Evolutionary conservation across 1,140 invertebrate species (phyloP).

Genomic region (Aporrectodea caliginosa): DNA sequence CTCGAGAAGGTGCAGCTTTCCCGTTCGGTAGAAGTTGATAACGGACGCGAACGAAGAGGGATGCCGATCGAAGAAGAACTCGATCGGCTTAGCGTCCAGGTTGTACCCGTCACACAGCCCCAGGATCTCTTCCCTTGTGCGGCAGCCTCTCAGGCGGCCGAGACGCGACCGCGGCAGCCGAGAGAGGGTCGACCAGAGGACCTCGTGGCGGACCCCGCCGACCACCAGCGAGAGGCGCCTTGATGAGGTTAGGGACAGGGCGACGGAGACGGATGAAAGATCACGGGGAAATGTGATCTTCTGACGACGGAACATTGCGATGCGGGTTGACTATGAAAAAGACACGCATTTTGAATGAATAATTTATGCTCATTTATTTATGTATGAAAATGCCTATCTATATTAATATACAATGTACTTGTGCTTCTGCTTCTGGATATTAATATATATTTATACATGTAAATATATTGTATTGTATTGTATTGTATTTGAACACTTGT

Average conservation of each 20-base stretch:
- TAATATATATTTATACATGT: no score
- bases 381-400: no score
- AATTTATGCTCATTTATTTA: no score
- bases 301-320: no score
- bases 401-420: no score
- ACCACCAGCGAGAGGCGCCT: constrained; percentile 81
- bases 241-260: constrained; percentile 1
- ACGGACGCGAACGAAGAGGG: constrained; percentile 18
- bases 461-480: no score
- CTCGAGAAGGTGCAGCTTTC: constrained; percentile 28
- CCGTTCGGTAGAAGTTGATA: constrained; percentile 27
- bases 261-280: constrained; percentile 6
- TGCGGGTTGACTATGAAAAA: no score
- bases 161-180: constrained; percentile 89
- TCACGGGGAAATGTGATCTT: neutral
- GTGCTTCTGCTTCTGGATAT: no score
- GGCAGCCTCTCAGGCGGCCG: constrained; percentile 84
- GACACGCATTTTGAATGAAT: no score
- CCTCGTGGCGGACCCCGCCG: constrained; percentile 92
- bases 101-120: constrained; percentile 26
- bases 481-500: no score
- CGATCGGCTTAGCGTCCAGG: constrained; percentile 8
- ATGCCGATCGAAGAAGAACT: constrained; percentile 30
- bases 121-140: constrained; percentile 60
- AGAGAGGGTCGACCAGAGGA: constrained; percentile 91